phyloP scores from a whole-genome alignment of 2,113 vertebrate genomes.

The Phyllostomus hastatus region DNA sequence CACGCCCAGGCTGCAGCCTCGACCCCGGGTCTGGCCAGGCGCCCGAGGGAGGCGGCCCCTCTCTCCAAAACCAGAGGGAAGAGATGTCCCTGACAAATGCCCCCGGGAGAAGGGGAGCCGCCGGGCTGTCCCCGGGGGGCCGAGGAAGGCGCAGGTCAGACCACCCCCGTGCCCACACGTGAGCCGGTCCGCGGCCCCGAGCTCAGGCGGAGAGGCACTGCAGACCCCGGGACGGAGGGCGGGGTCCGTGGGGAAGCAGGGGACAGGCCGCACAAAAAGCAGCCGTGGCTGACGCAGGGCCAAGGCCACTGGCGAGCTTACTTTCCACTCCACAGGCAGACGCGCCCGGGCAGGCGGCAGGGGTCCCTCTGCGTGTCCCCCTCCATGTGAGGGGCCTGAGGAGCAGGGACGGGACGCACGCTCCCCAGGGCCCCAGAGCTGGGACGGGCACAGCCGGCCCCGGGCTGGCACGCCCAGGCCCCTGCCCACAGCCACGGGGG shows the following conservation, averaged over 20 bases:
- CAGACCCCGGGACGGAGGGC: neutral
- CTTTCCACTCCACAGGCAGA: neutral
- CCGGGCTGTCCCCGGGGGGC: neutral
- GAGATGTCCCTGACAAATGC: too few relatives aligned
- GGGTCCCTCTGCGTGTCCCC: neutral
- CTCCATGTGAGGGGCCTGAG: too few relatives aligned
- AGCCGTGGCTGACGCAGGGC: too few relatives aligned
- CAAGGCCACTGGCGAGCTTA: neutral
- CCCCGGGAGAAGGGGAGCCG: too few relatives aligned
- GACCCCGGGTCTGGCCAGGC: too few relatives aligned
- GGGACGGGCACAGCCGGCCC: neutral
- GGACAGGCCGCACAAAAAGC: neutral
- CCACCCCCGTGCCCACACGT: neutral
- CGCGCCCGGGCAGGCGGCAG: neutral
- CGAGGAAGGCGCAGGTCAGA: neutral
- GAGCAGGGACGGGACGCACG: too few relatives aligned
- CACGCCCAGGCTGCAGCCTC: too few relatives aligned
- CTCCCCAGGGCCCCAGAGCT: too few relatives aligned
- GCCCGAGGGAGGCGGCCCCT: too few relatives aligned
- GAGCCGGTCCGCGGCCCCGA: neutral
- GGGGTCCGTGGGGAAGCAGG: neutral
- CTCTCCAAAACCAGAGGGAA: too few relatives aligned
- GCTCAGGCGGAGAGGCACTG: neutral
- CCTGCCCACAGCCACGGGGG: too few relatives aligned
- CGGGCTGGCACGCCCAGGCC: neutral